These are phyloP conservation scores for Cynocephalus volans DNA, from an alignment of 2,113 vertebrate genomes.

Conservation along the genomic window DNA sequence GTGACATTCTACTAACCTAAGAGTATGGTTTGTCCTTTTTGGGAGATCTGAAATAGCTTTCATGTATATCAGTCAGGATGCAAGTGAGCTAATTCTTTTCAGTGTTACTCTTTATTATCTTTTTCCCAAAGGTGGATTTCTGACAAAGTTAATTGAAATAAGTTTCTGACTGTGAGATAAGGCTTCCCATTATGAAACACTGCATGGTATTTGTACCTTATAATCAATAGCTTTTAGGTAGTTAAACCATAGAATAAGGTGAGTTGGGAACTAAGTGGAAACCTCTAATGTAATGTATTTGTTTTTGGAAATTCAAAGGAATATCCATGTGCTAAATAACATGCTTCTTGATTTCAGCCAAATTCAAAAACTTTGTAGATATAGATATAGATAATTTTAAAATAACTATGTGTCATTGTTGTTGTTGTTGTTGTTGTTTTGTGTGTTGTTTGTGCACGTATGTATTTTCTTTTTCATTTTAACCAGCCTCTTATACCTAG, in stretches of 20 bases:
- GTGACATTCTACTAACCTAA: conserved; percentile 55
- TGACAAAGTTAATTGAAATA: conserved; percentile 67
- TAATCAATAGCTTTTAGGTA: conserved; percentile 59
- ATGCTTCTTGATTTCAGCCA: conserved; percentile 82
- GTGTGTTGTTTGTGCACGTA: conserved; percentile 86
- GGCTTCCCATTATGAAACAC: conserved; percentile 58
- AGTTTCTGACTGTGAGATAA: conserved; percentile 41
- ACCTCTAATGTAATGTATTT: conserved; percentile 27
- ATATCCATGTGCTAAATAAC: conserved; percentile 66
- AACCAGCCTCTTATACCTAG: conserved; percentile 97
- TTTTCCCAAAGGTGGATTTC: conserved; percentile 58
- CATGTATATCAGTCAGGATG: conserved; percentile 31
- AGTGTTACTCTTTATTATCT: conserved; percentile 57
- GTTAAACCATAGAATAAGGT: conserved; percentile 68
- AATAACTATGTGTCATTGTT: conserved; percentile 83
- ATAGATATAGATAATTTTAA: conserved; percentile 80
- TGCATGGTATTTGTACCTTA: conserved; percentile 34
- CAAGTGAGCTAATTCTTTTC: conserved; percentile 57
- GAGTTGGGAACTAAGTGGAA: conserved; percentile 71
- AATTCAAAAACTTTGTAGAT: conserved; percentile 74
- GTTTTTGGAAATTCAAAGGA: conserved; percentile 48
- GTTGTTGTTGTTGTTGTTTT: conserved; percentile 80
- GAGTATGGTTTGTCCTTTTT: conserved; percentile 34
- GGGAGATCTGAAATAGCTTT: conserved; percentile 46
- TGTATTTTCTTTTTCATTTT: conserved; percentile 88